A percentile compares a stretch with the other conserved stretches of the same genome.
Evolutionary conservation across 1,140 invertebrate species (phyloP).

Genomic region (Zophobas morio): DNA sequence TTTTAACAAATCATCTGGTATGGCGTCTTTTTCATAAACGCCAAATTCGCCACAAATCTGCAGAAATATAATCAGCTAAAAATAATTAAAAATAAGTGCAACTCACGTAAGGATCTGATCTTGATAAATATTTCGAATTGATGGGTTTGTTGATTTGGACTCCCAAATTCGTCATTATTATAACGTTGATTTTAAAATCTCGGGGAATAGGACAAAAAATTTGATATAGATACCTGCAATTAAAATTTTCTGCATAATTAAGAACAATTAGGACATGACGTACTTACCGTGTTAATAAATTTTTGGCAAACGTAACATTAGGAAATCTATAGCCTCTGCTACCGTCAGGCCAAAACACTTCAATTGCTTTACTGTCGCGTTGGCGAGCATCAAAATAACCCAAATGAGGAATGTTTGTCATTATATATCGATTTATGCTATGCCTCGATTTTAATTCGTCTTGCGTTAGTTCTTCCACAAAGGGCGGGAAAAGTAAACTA

Average conservation of each 20-base stretch:
- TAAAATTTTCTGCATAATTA: slow-evolving; percentile 37
- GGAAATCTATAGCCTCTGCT: slow-evolving; percentile 57
- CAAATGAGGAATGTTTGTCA: slow-evolving; percentile 61
- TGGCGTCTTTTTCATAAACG: slow-evolving; percentile 49
- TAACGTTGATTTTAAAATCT: slow-evolving; percentile 57
- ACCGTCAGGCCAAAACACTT: slow-evolving; percentile 60
- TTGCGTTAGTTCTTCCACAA: slow-evolving; percentile 43
- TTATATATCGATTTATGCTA: slow-evolving; percentile 52
- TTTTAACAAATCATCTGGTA: slow-evolving; percentile 43
- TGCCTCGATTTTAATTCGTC: slow-evolving; percentile 1
- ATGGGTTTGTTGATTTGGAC: slow-evolving; percentile 50
- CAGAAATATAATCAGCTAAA: not conserved
- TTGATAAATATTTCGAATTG: slow-evolving; percentile 40
- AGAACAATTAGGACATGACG: not conserved
- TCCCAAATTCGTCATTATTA: slow-evolving; percentile 54
- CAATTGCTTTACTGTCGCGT: slow-evolving; percentile 51
- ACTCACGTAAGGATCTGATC: slow-evolving; percentile 19
- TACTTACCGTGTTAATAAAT: slow-evolving; percentile 35
- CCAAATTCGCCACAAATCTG: slow-evolving; percentile 60
- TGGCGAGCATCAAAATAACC: slow-evolving; percentile 59
- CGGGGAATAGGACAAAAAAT: slow-evolving; percentile 54
- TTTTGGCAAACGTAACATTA: slow-evolving; percentile 51
- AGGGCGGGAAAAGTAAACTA: slow-evolving; percentile 27
- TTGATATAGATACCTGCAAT: slow-evolving; percentile 51
- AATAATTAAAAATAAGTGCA: slow-evolving; percentile 14